A percentile compares a stretch with the other conserved stretches of the same genome.
These are phyloP conservation scores for Ctenochaetus hawaiiensis DNA, from an alignment of 2,797 vertebrate species.

Conservation along the genomic window DNA sequence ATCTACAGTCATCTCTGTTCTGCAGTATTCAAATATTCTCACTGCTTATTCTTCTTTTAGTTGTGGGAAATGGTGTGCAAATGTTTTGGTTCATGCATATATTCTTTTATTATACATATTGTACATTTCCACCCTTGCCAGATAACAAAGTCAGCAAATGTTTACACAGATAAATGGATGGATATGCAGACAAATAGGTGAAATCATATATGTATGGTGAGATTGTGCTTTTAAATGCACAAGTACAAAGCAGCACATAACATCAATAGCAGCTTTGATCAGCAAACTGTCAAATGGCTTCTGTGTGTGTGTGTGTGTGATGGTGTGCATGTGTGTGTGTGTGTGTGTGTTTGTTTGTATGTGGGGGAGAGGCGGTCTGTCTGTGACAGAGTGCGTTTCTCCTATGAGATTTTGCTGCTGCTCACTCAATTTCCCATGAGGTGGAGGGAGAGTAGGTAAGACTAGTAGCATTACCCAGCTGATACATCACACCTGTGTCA, in stretches of 20 bases:
- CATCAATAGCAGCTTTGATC: slow-evolving; percentile 53
- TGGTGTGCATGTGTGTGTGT: neutral
- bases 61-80: neutral
- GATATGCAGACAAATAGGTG: slow-evolving; percentile 13
- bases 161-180: slow-evolving; percentile 18
- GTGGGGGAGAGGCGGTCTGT: slow-evolving; percentile 8
- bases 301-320: slow-evolving; percentile 6
- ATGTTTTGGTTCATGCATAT: neutral
- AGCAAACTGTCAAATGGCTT: slow-evolving; percentile 13
- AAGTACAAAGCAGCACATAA: slow-evolving; percentile 36
- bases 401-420: slow-evolving; percentile 41
- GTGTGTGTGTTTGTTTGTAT: neutral
- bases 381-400: slow-evolving; percentile 15
- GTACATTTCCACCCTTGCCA: neutral
- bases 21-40: no score
- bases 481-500: slow-evolving; percentile 45
- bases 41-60: neutral
- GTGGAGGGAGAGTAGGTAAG: slow-evolving; percentile 28
- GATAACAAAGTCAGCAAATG: neutral
- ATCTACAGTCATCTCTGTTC: no score
- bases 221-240: slow-evolving; percentile 9
- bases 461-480: slow-evolving; percentile 34
- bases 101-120: neutral
- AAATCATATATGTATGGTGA: slow-evolving; percentile 6
- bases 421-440: slow-evolving; percentile 32